Evolutionary conservation across 2,113 vertebrate species (phyloP).

Genomic region (Nestor notabilis): DNA sequence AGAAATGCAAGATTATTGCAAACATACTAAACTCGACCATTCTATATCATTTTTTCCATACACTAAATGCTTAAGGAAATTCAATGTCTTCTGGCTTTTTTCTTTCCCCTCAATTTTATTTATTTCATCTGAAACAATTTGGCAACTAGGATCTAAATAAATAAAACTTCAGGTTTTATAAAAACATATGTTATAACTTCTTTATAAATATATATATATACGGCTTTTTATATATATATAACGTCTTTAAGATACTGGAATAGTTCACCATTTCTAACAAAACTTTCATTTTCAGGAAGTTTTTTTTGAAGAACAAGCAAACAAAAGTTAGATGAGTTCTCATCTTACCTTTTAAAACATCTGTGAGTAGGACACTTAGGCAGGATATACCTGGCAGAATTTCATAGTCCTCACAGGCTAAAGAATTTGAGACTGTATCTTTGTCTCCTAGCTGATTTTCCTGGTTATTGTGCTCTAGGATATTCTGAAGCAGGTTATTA

Average conservation of each 20-base stretch:
- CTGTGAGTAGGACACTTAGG: background rate
- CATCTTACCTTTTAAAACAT: background rate
- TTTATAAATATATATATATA: no score
- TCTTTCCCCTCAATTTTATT: background rate
- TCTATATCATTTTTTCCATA: background rate
- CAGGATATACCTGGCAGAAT: background rate
- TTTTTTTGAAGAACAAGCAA: background rate
- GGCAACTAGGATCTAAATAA: background rate
- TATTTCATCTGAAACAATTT: background rate
- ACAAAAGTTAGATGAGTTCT: background rate
- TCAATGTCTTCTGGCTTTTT: background rate
- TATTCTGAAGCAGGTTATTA: background rate
- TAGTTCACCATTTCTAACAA: background rate
- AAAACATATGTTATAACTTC: no score
- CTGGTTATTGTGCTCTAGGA: background rate
- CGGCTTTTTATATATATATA: no score
- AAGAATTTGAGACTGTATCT: background rate
- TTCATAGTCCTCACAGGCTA: background rate
- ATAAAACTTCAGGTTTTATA: background rate
- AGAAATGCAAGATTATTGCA: background rate
- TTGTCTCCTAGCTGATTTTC: background rate
- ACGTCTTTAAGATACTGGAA: background rate
- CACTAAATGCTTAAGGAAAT: background rate
- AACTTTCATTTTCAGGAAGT: background rate
- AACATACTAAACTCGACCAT: background rate